Evolutionary conservation across 2,797 vertebrate species (phyloP), one percentile per base, ranked within the genome.

Genomic region (Takifugu ocellatus): DNA sequence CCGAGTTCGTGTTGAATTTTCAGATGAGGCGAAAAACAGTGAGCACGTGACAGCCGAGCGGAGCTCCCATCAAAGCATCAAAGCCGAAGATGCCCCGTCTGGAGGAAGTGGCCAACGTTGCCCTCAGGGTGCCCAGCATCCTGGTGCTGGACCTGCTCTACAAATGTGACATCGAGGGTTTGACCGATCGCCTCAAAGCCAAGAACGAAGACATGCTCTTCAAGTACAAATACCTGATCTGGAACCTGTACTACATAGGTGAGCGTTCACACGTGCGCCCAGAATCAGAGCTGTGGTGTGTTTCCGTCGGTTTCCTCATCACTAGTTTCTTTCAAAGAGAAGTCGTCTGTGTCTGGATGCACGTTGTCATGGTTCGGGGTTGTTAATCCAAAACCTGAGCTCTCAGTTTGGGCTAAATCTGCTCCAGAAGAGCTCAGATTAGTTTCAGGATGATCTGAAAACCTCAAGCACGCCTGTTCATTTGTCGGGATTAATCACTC

Each of bases 141-240:
- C 79, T 94, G 66, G 61, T 93, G 44, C 79, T 95, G 83, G 94
- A 95, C 74, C 59, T 93, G 82, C 87, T 95, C 5, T 94, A 93
- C 60, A 94, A 92, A 77, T 93, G 92, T 88, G 93, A 95, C 66
- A 75, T 92, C 3, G 90, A 92, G 25, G 90, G 89, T 44, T 66
- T 93, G 9, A 91, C 86, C 0, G 91, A 92, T 47, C 85, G 91
- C 58, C 87, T 93, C 33, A 91, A 74, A 61, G 91, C 91, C 26
- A 90, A 86, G 61, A 91, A 89, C 1, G 90, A 91, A 68, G 90
- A 91, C 70, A 81, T 92, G 80, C 84, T 90, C 26, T 90, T 93
- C 66, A 91, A 88, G 52, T 89, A 91, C 68, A 90, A 91, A 57
- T 92, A 92, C 63, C 87, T 94, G 36, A 84, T 93, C 78, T 93